Evolutionary conservation across 2,888 invertebrate genomes (phyloP), one percentile per base, ranked within the genome.

Genomic region (Steinernema hermaphroditum): DNA sequence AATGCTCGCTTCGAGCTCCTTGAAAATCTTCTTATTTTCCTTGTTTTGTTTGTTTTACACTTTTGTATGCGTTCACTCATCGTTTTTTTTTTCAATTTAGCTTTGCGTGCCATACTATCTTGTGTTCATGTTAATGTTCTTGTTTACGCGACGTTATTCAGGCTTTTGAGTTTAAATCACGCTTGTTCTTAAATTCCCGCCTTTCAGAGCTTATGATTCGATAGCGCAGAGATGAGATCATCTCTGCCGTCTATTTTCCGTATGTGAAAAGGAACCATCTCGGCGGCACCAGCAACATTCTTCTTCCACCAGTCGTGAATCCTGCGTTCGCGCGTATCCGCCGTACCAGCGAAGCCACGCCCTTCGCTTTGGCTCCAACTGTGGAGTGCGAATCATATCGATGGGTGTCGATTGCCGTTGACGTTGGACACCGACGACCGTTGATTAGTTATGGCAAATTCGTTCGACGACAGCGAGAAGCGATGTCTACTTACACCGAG

Each of bases 401-500:
- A 54, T 54, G 54, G 54, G 54, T 54, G 22, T 54, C 54, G 54
- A 54, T 22, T 54, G 54, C 54, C 54, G 27, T 54, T 54, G 16
- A 24, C 54, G 19, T 54, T 54, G 54, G 19, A 54, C 4, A 37
- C 54, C 27, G 27, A 54, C 22, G 24, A 54, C 46, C 46, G 16
- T 46, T 46, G 4, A 16, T n/a, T 19, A 46, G 46, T n/a, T 14
- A 54, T 54, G 54, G 54, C 54, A 54, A 22, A 22, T 4, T 54
- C 54, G 2, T 8, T 54, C 22, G 54, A 54, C 54, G 54, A 54
- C 54, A 54, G 19, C 27, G 54, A 54, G 27, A 54, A 54, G 54
- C 54, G 54, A 54, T 54, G 54, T 54, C 54, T 54, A 54, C 54
- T 54, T 27, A 54, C 54, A 6, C 54, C 54, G 6, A 54, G 2